Base-by-base conservation (phyloP, 2,113 vertebrate species). In the Paratilapia polleni region DNA sequence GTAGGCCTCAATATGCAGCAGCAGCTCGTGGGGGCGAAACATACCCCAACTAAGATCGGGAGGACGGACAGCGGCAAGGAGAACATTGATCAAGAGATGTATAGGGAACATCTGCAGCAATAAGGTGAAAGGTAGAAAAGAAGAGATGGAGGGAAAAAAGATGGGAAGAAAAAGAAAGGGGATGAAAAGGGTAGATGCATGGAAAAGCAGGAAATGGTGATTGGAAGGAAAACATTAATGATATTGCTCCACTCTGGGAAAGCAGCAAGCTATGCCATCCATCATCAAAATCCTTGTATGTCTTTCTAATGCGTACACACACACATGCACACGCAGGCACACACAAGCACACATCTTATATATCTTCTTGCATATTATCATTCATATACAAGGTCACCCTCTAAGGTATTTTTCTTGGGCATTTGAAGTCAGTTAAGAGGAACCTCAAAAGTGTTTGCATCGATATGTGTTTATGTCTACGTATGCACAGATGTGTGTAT, bases 341-440 rank as follows among this genome's bases (percentile, higher is more conserved):
- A 66, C 59, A 49, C 59, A 43, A 2, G 38, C 15, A 7, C 31
- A 52, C 41, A 73, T 24, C 6, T 57, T 24, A 41, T 24, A 41
- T 19, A 31, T 24, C 28, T 58, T 60, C 31, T 66, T 82, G 78
- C 74, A 66, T 75, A 80, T 80, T 68, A 80, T 75, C 38, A 56
- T 9, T 2, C 14, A 78, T 64, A 9, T 77, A 28, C 76, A 86
- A 88, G 85, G 75, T 83, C 61, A 83, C 54, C 57, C 54, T 80
- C 70, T 82, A 82, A 62, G 22, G 0, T 10, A 10, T 24, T 11
- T 38, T 74, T 86, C 31, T 38, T n/a, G 31, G 38, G 2, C 49
- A 26, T 49, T 59, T 62, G 24, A 78, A 77, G 64, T 70, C 66
- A 80, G 59, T 22, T 56, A 13, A 63, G 68, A 79, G 15, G 26